phyloP scores from a whole-genome alignment of 2,113 vertebrate genomes.

The Pollachius pollachius region DNA sequence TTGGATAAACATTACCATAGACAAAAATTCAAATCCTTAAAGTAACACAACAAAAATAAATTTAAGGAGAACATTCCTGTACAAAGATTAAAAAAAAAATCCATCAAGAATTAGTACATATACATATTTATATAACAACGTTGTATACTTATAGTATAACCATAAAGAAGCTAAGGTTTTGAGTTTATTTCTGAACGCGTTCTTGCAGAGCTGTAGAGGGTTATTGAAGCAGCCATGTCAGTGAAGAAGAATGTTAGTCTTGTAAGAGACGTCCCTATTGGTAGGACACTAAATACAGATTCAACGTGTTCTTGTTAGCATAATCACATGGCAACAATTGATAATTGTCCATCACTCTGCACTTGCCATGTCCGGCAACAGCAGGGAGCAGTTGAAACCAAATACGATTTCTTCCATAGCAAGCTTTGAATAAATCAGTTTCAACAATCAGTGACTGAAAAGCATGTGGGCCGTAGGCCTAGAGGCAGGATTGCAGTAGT shows the following conservation, averaged over 20 bases:
- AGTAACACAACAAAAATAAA: constrained; percentile 55
- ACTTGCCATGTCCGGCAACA: constrained; percentile 34
- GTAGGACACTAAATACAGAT: neutral
- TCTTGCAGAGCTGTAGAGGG: neutral
- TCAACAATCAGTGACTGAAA: neutral
- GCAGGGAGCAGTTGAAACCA: constrained; percentile 28
- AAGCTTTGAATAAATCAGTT: neutral
- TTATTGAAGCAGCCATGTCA: no score
- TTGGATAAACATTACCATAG: constrained; percentile 52
- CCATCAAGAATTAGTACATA: constrained; percentile 67
- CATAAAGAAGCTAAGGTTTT: constrained; percentile 66
- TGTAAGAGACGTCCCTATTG: constrained; percentile 9
- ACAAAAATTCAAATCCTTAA: constrained; percentile 60
- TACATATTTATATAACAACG: constrained; percentile 73
- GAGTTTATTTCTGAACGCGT: constrained; percentile 59
- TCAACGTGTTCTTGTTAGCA: no score
- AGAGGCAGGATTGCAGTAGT: neutral
- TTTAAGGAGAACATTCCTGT: constrained; percentile 57
- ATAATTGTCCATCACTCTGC: constrained; percentile 9
- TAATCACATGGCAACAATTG: no score
- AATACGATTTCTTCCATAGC: neutral
- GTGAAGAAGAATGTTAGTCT: neutral
- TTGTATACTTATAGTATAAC: constrained; percentile 62
- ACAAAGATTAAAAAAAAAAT: constrained; percentile 72
- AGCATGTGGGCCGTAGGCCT: neutral